These are phyloP conservation scores for Anguilla obscura DNA, from an alignment of 2,797 vertebrate species.

Conservation along the genomic window DNA sequence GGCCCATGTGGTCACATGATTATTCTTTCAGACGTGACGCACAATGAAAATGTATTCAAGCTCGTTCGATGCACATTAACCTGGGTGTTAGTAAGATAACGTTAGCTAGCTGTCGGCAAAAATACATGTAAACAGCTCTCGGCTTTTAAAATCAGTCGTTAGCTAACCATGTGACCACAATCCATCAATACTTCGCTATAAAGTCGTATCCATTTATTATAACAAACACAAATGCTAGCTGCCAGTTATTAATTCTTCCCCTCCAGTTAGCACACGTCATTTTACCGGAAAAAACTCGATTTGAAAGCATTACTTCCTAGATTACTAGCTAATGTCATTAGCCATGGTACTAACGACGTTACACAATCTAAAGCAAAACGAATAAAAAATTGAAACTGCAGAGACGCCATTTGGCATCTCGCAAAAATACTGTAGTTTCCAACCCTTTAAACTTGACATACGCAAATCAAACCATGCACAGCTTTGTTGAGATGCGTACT, in stretches of 20 bases:
- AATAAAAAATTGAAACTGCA: background rate
- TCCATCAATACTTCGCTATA: background rate
- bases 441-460: background rate
- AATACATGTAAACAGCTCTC: background rate
- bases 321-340: too few species aligned
- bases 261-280: background rate
- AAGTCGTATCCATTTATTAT: background rate
- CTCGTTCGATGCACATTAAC: background rate
- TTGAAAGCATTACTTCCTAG: background rate
- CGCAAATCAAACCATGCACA: background rate
- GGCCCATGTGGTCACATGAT: slow-evolving; percentile 41
- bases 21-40: slow-evolving; percentile 22
- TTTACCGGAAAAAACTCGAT: background rate
- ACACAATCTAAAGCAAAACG: background rate
- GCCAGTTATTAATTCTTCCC: background rate
- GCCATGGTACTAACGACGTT: background rate
- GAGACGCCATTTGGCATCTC: background rate
- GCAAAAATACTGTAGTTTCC: background rate
- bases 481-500: slow-evolving; percentile 21
- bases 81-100: background rate
- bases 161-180: background rate
- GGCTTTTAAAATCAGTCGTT: background rate
- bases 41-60: slow-evolving; percentile 16
- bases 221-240: background rate
- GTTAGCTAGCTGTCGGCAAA: background rate